Evolutionary conservation across 2,797 vertebrate genomes (phyloP).

Genomic region (Phoeniculus purpureus): DNA sequence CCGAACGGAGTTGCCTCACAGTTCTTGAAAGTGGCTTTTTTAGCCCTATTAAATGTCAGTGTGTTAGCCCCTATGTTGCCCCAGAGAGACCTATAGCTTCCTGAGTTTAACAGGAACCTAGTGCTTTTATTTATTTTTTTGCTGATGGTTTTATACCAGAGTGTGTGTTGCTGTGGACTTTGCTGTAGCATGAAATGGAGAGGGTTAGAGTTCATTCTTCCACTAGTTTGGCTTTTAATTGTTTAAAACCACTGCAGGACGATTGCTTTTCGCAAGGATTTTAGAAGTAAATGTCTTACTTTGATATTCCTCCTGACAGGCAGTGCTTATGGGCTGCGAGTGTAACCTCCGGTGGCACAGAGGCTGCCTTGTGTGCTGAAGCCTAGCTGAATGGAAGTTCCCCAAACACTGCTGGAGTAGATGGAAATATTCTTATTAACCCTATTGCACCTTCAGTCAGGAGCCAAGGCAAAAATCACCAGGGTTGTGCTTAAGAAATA

Average conservation of each 20-base stretch:
- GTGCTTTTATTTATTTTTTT: neutral
- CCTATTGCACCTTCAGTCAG: neutral
- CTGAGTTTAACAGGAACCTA: neutral
- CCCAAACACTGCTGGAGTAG: neutral
- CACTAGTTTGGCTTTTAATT: neutral
- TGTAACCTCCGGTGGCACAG: neutral
- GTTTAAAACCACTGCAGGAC: neutral
- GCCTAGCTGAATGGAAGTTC: neutral
- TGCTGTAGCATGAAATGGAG: neutral
- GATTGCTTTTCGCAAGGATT: neutral
- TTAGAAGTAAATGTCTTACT: neutral
- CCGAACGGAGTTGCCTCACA: neutral
- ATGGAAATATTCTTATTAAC: neutral
- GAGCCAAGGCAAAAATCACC: neutral
- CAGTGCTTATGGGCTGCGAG: fast-evolving
- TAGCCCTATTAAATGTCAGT: neutral
- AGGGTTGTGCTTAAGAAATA: neutral
- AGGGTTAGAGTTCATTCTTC: neutral
- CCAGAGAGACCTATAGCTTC: neutral
- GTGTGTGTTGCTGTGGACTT: neutral
- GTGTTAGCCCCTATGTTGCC: neutral
- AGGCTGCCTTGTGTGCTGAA: neutral
- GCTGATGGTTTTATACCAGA: neutral
- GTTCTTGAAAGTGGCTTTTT: neutral
- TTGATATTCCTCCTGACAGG: neutral